Base-by-base conservation (phyloP, 2,888 invertebrate species). In the Maniola hyperantus region DNA sequence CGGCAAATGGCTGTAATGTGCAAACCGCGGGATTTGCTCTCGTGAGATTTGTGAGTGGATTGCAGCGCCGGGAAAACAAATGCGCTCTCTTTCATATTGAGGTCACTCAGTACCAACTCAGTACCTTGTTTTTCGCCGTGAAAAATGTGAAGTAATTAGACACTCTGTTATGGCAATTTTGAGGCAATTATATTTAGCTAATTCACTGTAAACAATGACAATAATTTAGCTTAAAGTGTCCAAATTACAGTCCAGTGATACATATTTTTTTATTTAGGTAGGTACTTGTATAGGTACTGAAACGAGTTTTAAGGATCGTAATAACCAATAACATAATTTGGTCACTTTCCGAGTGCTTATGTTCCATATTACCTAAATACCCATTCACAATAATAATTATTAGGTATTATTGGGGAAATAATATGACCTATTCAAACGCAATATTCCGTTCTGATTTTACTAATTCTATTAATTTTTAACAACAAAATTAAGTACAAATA, bases 1-100 rank as follows among this genome's bases (percentile, higher is more conserved):
- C 67, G 51, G 61, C 69, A 51, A 72, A 72, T 79, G 79, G 73
- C 64, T 78, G 79, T 83, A 81, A 84, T 83, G 79, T 74, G 74
- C 66, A 80, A 80, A 82, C 81, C 79, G 74, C 82, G 75, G 78
- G 79, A 79, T 76, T 74, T 75, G 76, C 73, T 69, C 71, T 71
- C 53, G 62, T 53, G 62, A 62, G 62, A 62, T 62, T 62, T 62
- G 62, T 79, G 76, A 79, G 80, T 79, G 78, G 78, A 79, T 83
- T 82, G 79, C 77, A 77, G 64, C 66, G 71, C 64, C 72, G 65
- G 67, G 70, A 62, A 70, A 78, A 77, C 62, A 62, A 62, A 62
- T 53, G 53, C 50, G 60, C 60, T 34, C 60, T 62, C 33, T 62
- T 53, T 62, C 60, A 62, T 42, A 62, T 51, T 60, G 51, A 44